Evolutionary conservation across 2,888 invertebrate species (phyloP), one percentile per base, ranked within the genome.

Genomic region (Drosophila kanekoi): DNA sequence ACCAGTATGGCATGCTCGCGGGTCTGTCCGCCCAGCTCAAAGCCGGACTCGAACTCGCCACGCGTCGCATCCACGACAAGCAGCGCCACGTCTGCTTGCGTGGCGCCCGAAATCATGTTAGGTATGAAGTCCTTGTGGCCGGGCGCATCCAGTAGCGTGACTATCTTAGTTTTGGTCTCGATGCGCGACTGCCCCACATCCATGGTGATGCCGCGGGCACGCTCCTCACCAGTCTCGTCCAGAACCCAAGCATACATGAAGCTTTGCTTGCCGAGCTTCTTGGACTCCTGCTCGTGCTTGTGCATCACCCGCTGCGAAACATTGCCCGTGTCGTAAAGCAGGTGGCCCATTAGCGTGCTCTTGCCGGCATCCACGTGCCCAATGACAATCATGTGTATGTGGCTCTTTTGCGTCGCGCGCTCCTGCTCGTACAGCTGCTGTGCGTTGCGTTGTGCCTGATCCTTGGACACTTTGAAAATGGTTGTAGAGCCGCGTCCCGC

Each of bases 111-210:
- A 80, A 99, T 99, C 99, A 99, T 99, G 89, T 99, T 99, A 2
- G 99, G 99, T 90, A 99, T 99, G 90, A 99, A 99, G 92, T 99
- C 99, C 91, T 97, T 98, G 92, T 99, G 99, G 0, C 99, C 99
- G 0, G 99, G 99, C 32, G 99, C 99, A 94, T 99, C 99, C 62
- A 99, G 93, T 47, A 99, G 93, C 0, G 96, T 96, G 0, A 92
- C 92, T 38, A 91, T 93, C 93, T 98, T 98, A 3, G 95, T 95
- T 58, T 95, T 94, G 0, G 98, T 98, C 93, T 98, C 97, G 93
- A 99, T 98, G 79, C 96, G 96, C 14, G 97, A 97, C 81, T 97
- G 95, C 0, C 98, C 99, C 13, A 99, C 96, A 93, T 99, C 99
- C 98, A 99, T 99, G 1, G 99, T 99, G 52, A 99, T 98, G 13